These are phyloP conservation scores for Cynaeus angustus DNA, from an alignment of 2,888 invertebrate species.

Conservation along the genomic window DNA sequence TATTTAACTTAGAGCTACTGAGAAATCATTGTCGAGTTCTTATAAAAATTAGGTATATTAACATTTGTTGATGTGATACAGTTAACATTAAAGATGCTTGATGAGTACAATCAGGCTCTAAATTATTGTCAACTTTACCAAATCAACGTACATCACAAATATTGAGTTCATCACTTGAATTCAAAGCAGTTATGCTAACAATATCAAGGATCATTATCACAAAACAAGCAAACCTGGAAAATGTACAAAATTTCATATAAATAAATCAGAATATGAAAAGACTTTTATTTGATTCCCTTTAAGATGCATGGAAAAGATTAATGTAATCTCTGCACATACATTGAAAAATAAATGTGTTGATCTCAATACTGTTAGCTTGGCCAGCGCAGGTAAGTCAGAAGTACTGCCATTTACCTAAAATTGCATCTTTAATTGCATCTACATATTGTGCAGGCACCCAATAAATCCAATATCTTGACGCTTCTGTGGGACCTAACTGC, in stretches of 20 bases:
- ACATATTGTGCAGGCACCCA: conserved; percentile 95
- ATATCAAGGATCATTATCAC: conserved; percentile 48
- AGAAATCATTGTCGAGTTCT: conserved; percentile 40
- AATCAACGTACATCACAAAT: conserved; percentile 51
- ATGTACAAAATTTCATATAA: conserved; percentile 38
- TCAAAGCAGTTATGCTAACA: conserved; percentile 47
- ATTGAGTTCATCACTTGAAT: conserved; percentile 48
- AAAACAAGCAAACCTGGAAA: conserved; percentile 39
- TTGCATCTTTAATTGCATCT: conserved; percentile 92
- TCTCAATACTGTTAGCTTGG: conserved; percentile 52
- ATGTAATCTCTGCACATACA: conserved; percentile 49
- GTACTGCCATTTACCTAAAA: conserved; percentile 90
- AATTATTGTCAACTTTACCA: conserved; percentile 47
- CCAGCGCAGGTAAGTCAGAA: conserved; percentile 73
- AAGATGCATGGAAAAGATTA: conserved; percentile 47
- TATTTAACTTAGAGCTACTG: conserved; percentile 38
- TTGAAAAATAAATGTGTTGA: conserved; percentile 34
- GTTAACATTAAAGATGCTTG: conserved; percentile 36
- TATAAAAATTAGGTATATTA: conserved; percentile 45
- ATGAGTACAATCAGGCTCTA: conserved; percentile 32
- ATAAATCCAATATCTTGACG: conserved; percentile 93
- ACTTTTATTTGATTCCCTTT: conserved; percentile 50
- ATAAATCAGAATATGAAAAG: conserved; percentile 36
- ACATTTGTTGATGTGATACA: conserved; percentile 46
- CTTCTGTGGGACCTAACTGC: conserved; percentile 93